A percentile compares a stretch with the other conserved stretches of the same genome.
Evolutionary conservation across 1,140 invertebrate species (phyloP).

Genomic region (Ooceraea biroi): DNA sequence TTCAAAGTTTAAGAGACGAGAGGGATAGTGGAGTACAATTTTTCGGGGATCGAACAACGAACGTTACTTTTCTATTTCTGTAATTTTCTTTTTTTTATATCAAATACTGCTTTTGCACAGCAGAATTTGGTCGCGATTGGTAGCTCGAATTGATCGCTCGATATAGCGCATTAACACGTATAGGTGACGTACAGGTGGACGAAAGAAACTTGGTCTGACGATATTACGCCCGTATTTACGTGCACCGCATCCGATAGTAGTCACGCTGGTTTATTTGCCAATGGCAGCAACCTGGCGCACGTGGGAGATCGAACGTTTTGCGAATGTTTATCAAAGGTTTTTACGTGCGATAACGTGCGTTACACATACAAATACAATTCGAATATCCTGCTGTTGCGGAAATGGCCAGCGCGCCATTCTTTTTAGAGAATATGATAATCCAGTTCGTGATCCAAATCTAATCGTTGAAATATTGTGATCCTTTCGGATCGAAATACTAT

Average conservation of each 20-base stretch:
- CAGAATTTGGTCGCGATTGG: slow-evolving; percentile 12
- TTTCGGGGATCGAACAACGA: too few species aligned
- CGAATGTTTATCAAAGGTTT: slow-evolving; percentile 52
- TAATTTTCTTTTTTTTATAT: background rate
- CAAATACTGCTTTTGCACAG: background rate
- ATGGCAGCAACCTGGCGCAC: background rate
- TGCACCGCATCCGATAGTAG: background rate
- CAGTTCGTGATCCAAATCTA: slow-evolving; percentile 32
- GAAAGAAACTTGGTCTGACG: slow-evolving; percentile 30
- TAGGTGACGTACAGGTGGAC: background rate
- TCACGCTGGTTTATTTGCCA: slow-evolving; percentile 41
- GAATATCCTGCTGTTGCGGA: background rate
- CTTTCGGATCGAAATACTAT: slow-evolving; percentile 15
- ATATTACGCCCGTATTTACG: slow-evolving; percentile 29
- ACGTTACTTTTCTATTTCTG: too few species aligned
- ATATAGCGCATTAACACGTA: slow-evolving; percentile 23
- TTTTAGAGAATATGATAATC: slow-evolving; percentile 42
- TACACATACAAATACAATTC: slow-evolving; percentile 19
- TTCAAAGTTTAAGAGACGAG: background rate
- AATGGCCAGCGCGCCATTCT: slow-evolving; percentile 15
- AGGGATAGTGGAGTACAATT: too few species aligned
- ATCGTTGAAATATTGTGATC: slow-evolving; percentile 35
- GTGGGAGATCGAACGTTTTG: slow-evolving; percentile 22
- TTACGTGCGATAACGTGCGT: slow-evolving; percentile 27
- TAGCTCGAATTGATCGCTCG: slow-evolving; percentile 6